These are phyloP conservation scores for Paragorgia papillata DNA, from an alignment of 92 coral and sea anemone genomes.

Conservation along the genomic window DNA sequence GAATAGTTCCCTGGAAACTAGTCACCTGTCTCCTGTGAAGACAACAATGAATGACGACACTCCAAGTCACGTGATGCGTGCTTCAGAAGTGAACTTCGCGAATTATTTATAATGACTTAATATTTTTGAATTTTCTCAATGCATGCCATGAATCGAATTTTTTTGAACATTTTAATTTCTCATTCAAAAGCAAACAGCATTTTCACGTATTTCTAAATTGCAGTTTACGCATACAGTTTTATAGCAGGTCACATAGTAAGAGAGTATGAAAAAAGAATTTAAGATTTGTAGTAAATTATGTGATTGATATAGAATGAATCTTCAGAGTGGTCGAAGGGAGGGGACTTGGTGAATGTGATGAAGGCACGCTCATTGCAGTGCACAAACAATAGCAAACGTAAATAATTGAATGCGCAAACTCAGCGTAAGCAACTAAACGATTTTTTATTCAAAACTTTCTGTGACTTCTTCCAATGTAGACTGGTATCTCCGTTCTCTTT, in stretches of 20 bases:
- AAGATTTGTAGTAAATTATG: neutral
- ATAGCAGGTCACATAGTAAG: neutral
- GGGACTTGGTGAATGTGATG: no score
- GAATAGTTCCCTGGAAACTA: neutral
- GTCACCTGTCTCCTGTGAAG: slow-evolving; percentile 2
- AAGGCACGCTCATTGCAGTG: no score
- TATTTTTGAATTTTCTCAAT: neutral
- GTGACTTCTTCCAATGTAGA: no score
- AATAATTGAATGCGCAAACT: no score
- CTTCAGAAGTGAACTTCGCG: neutral
- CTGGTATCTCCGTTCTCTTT: no score
- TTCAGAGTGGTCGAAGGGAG: no score
- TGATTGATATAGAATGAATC: no score
- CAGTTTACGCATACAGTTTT: neutral
- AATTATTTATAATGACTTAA: neutral
- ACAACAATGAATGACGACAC: neutral
- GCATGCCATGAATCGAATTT: neutral
- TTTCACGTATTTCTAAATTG: neutral
- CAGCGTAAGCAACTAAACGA: no score
- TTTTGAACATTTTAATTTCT: neutral
- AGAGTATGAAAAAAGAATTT: neutral
- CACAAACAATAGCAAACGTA: no score
- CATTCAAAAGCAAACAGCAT: neutral
- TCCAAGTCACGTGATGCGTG: neutral
- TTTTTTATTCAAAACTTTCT: no score